phyloP scores from a whole-genome alignment of 2,113 vertebrate genomes.

The Sinocyclocheilus anshuiensis region DNA sequence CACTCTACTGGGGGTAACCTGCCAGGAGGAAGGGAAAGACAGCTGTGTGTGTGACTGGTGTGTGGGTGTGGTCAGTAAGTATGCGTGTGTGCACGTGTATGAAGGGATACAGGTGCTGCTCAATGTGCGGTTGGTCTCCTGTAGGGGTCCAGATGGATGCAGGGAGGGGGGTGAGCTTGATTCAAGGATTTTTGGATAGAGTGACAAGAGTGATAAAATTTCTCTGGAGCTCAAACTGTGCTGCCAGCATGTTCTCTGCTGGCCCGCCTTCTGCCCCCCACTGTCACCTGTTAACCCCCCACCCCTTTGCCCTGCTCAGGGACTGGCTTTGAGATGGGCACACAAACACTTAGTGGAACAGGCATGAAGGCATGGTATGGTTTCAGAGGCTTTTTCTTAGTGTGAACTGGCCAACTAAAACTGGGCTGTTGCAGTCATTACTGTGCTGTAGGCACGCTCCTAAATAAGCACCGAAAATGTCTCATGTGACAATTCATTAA shows the following conservation, averaged over 20 bases:
- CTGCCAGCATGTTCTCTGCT: slow-evolving; percentile 49
- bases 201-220: slow-evolving; percentile 58
- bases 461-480: neutral
- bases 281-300: slow-evolving; percentile 58
- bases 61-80: slow-evolving; percentile 44
- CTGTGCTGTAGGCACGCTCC: neutral
- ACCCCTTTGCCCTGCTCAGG: slow-evolving; percentile 33
- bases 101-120: slow-evolving; percentile 10
- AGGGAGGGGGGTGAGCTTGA: slow-evolving; percentile 43
- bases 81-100: slow-evolving; percentile 28
- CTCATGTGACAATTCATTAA: too few relatives aligned
- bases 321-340: slow-evolving; percentile 33
- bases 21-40: slow-evolving; percentile 47
- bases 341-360: slow-evolving; percentile 43
- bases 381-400: slow-evolving; percentile 1
- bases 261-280: slow-evolving; percentile 44
- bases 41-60: slow-evolving; percentile 50
- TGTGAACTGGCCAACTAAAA: slow-evolving; percentile 14
- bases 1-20: slow-evolving; percentile 46
- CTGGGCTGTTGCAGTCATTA: neutral
- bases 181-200: slow-evolving; percentile 48
- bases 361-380: neutral
- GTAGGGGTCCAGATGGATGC: slow-evolving; percentile 54
- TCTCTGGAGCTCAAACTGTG: slow-evolving; percentile 57
- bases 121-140: slow-evolving; percentile 42